Percentiles rank a stretch among this genome's conserved stretches.
Conservation (phyloP, 2,797 vertebrate species). For the Ispidina picta region DNA sequence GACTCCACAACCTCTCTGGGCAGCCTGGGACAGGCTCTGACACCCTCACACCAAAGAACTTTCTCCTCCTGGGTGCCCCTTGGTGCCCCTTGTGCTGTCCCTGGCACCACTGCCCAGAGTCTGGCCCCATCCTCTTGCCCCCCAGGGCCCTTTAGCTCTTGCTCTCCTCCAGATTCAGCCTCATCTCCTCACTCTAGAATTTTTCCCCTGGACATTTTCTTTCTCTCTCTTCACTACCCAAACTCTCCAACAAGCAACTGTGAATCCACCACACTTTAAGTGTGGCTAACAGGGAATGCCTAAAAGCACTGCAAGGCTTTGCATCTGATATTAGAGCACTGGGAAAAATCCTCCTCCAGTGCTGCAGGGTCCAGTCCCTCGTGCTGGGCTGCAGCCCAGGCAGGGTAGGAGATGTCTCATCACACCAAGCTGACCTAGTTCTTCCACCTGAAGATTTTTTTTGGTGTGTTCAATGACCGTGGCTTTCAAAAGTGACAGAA, state of each 20-base stretch:
- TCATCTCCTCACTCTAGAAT: background rate
- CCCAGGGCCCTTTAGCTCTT: too few species aligned
- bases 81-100: too few species aligned
- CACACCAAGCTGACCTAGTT: background rate
- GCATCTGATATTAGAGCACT: background rate
- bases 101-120: too few species aligned
- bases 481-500: background rate
- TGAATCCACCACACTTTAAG: background rate
- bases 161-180: too few species aligned
- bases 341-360: background rate
- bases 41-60: too few species aligned
- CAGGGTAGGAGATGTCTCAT: background rate
- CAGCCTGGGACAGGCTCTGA: too few species aligned
- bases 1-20: too few species aligned
- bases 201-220: background rate
- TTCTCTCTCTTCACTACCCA: background rate
- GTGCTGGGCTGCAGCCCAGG: background rate
- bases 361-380: background rate
- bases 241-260: background rate
- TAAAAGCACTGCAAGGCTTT: background rate
- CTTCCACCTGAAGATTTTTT: background rate
- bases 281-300: background rate
- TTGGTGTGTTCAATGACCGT: accelerated
- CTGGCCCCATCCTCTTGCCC: too few species aligned
- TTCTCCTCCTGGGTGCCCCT: too few species aligned